Evolutionary conservation across 2,888 invertebrate species (phyloP).

Genomic region (Drosophila paucipuncta): DNA sequence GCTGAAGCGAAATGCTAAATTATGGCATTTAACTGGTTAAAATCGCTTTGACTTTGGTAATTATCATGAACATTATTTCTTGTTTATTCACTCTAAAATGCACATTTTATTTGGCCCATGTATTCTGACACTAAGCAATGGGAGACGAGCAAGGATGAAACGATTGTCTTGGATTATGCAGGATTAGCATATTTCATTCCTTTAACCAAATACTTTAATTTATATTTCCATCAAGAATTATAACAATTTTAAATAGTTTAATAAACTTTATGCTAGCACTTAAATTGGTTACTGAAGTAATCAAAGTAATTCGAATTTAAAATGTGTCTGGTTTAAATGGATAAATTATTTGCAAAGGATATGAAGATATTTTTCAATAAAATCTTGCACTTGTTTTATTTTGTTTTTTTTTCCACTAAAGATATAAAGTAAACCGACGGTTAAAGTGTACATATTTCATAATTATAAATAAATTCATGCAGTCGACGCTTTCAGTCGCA

Average conservation of each 20-base stretch:
- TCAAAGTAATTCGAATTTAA: not conserved
- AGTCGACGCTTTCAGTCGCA: not conserved
- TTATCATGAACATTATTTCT: slow-evolving; percentile 78
- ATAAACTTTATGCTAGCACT: not conserved
- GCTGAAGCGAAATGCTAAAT: slow-evolving; percentile 71
- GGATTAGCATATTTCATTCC: slow-evolving; percentile 9
- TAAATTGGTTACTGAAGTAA: not conserved
- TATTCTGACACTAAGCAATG: slow-evolving; percentile 46
- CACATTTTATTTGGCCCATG: slow-evolving; percentile 68
- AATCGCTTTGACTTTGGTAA: slow-evolving; percentile 75
- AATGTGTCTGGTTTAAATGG: not conserved
- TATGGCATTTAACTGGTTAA: slow-evolving; percentile 75
- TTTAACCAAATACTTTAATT: not conserved
- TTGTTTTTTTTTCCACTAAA: not conserved
- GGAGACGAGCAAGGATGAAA: slow-evolving; percentile 1
- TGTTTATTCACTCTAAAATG: slow-evolving; percentile 78
- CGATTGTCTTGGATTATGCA: slow-evolving; percentile 22
- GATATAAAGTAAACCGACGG: not conserved
- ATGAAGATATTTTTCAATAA: not conserved
- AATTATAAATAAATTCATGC: not conserved
- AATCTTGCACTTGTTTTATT: not conserved
- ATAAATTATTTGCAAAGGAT: not conserved
- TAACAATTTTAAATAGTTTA: not conserved
- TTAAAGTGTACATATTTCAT: not conserved
- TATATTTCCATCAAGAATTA: no score